phyloP scores from a whole-genome alignment of 1,140 invertebrate genomes.

The Latrodectus geometricus region DNA sequence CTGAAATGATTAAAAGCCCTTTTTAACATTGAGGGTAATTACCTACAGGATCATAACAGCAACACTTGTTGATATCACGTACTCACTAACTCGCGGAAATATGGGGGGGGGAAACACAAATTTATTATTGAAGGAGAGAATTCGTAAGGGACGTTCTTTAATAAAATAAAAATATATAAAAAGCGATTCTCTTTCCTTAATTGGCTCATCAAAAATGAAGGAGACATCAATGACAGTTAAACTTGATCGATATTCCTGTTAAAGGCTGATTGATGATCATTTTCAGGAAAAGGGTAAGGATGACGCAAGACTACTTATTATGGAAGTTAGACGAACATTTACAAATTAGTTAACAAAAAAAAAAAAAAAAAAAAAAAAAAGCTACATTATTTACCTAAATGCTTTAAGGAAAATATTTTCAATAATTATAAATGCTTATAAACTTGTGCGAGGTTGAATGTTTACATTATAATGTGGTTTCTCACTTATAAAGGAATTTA shows the following conservation, averaged over 20 bases:
- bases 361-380: too few species aligned
- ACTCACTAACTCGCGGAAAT: slow-evolving; percentile 1
- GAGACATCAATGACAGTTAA: slow-evolving; percentile 19
- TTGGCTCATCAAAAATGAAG: slow-evolving; percentile 50
- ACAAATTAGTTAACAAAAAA: too few species aligned
- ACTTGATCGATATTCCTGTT: slow-evolving; percentile 29
- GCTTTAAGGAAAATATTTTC: too few species aligned
- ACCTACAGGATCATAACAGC: slow-evolving; percentile 20
- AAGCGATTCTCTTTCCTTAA: slow-evolving; percentile 20
- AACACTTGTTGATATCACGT: slow-evolving; percentile 27
- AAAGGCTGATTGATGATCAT: neutral
- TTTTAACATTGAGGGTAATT: slow-evolving; percentile 33
- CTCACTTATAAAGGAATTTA: too few species aligned
- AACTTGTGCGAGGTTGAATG: too few species aligned
- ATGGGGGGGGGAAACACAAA: neutral
- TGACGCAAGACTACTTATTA: too few species aligned
- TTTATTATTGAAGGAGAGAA: neutral
- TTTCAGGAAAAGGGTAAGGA: too few species aligned
- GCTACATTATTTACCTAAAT: too few species aligned
- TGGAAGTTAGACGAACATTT: too few species aligned
- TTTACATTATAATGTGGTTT: too few species aligned
- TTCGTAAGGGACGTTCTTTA: neutral
- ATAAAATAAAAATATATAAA: neutral
- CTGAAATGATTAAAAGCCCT: slow-evolving; percentile 39
- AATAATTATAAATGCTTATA: too few species aligned